Percentiles rank a stretch among this genome's conserved stretches.
Conservation (phyloP, 1,140 invertebrate genomes). For the Drosophila simulans region DNA sequence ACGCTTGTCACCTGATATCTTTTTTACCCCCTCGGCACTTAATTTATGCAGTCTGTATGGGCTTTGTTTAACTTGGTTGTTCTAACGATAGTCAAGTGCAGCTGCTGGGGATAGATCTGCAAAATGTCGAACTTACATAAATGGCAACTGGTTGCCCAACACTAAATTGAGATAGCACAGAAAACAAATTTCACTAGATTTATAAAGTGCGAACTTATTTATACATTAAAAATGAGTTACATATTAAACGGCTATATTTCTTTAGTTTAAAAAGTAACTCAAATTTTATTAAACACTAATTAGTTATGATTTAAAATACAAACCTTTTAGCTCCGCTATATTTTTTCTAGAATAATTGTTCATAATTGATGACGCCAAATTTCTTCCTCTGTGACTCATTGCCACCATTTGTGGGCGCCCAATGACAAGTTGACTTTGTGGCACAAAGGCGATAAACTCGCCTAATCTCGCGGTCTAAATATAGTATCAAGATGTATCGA, state of each 20-base stretch:
- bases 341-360: neutral
- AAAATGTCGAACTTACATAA: conserved; percentile 78
- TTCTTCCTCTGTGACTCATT: conserved; percentile 52
- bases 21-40: conserved; percentile 46
- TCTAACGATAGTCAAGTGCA: conserved; percentile 34
- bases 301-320: too few relatives aligned
- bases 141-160: conserved; percentile 58
- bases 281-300: too few relatives aligned
- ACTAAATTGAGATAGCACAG: neutral
- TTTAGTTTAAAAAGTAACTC: too few relatives aligned
- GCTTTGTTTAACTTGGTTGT: conserved; percentile 46
- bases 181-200: neutral
- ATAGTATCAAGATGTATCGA: conserved; percentile 63
- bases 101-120: conserved; percentile 50
- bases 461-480: conserved; percentile 65
- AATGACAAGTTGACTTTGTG: conserved; percentile 40
- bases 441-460: conserved; percentile 45
- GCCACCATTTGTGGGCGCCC: conserved; percentile 45
- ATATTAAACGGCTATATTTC: too few relatives aligned
- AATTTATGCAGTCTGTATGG: conserved; percentile 64
- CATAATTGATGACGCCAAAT: conserved; percentile 13
- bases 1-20: conserved; percentile 80
- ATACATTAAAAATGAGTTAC: too few relatives aligned
- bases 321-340: too few relatives aligned
- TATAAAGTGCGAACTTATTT: neutral